Evolutionary conservation across 2,113 vertebrate genomes (phyloP).

Genomic region (Carassius carassius): DNA sequence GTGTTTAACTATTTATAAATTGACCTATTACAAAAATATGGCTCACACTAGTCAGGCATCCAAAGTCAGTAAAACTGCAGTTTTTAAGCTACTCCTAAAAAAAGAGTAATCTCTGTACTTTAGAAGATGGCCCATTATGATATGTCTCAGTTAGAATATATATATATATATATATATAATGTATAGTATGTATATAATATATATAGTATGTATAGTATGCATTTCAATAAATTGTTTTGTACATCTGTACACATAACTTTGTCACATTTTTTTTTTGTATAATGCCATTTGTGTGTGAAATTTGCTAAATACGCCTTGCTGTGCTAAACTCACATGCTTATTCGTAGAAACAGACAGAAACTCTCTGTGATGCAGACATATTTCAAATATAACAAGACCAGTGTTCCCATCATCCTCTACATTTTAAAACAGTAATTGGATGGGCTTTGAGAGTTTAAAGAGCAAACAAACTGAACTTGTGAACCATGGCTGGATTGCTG

Average conservation of each 20-base stretch:
- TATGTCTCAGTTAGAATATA: no score
- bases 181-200: no score
- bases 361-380: neutral
- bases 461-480: constrained; percentile 52
- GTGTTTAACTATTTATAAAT: no score
- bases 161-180: no score
- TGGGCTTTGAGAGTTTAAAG: constrained; percentile 51
- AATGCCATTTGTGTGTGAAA: neutral
- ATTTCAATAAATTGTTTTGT: no score
- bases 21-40: no score
- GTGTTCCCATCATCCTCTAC: constrained; percentile 5
- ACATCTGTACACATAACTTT: neutral
- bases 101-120: no score
- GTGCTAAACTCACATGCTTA: neutral
- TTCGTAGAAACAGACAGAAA: neutral
- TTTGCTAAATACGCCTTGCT: neutral
- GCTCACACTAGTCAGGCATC: no score
- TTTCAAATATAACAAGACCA: constrained; percentile 39
- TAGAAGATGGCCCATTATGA: no score
- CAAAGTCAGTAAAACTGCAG: no score
- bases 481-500: constrained; percentile 32
- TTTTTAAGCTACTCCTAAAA: no score
- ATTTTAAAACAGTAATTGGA: constrained; percentile 55
- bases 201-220: no score
- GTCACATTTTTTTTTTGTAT: neutral